phyloP scores from a whole-genome alignment of 2,888 invertebrate genomes.

The Megaustenia siamemsis region DNA sequence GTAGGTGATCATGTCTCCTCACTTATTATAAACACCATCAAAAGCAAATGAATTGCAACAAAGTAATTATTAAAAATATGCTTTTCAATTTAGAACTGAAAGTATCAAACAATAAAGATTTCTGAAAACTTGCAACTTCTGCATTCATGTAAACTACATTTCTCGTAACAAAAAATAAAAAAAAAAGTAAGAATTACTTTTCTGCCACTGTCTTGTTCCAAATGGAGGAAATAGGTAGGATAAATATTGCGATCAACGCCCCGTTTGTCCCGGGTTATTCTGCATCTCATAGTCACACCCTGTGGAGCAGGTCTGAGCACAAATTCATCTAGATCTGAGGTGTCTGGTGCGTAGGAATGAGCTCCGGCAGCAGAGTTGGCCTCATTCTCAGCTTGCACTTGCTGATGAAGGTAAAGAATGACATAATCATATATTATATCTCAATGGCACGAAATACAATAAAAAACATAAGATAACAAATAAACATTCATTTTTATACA shows the following conservation, averaged over 20 bases:
- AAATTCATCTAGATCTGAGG: constrained; percentile 89
- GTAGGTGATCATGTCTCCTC: no score
- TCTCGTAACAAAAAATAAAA: no score
- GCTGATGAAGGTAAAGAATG: background rate
- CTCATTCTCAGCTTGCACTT: constrained; percentile 29
- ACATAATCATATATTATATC: no score
- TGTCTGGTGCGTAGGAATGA: constrained; percentile 62
- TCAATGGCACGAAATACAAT: no score
- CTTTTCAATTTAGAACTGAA: no score
- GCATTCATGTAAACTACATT: background rate
- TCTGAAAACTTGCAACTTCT: no score
- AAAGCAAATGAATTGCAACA: no score
- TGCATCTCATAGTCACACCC: constrained; percentile 94
- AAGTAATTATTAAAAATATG: no score
- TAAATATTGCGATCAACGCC: constrained; percentile 88
- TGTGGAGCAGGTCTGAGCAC: constrained; percentile 94
- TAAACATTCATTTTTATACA: no score
- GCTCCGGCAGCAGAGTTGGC: constrained; percentile 41
- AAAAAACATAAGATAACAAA: no score
- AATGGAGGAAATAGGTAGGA: constrained; percentile 98
- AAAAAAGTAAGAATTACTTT: constrained; percentile 84
- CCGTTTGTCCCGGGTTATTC: constrained; percentile 97
- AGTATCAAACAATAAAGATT: no score
- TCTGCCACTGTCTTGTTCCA: constrained; percentile 97
- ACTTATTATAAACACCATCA: no score